Evolutionary conservation across 2,113 vertebrate species (phyloP).

Genomic region (Onychostoma macrolepis): DNA sequence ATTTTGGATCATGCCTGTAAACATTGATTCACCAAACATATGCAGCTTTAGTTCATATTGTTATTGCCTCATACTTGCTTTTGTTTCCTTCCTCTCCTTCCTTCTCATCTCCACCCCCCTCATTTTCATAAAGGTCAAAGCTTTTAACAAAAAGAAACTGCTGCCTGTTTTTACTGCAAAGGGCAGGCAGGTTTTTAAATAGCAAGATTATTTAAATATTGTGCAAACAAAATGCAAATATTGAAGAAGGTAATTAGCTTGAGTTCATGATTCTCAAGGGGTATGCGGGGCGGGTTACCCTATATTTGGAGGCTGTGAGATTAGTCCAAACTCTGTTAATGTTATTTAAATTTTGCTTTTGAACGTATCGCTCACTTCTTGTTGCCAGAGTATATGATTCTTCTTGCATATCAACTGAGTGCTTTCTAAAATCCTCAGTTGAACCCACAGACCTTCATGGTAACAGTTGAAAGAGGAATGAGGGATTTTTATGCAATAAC

Average conservation of each 20-base stretch:
- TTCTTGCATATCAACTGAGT: conserved; percentile 16
- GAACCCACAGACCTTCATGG: conserved; percentile 49
- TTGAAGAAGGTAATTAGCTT: conserved; percentile 25
- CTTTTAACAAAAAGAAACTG: conserved; percentile 45
- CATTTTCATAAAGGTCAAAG: conserved; percentile 44
- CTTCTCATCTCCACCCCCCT: not conserved
- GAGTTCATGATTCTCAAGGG: conserved; percentile 9
- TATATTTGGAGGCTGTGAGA: conserved; percentile 7
- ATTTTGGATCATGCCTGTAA: not conserved
- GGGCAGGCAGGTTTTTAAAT: conserved; percentile 27
- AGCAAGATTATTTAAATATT: conserved; percentile 42
- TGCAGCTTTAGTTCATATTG: not conserved
- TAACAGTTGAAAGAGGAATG: conserved; percentile 52
- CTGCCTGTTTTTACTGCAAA: conserved; percentile 23
- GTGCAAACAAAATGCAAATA: conserved; percentile 40
- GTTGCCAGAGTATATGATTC: not conserved
- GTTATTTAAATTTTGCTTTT: conserved; percentile 13
- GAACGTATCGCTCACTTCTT: not conserved
- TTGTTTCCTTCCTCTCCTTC: conserved; percentile 17
- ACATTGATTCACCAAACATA: not conserved
- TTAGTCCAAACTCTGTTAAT: conserved; percentile 23
- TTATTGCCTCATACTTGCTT: not conserved
- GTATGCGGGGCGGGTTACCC: not conserved
- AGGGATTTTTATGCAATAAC: not conserved
- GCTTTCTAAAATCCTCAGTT: conserved; percentile 57